Base-by-base conservation (phyloP, 2,113 vertebrate genomes). In the Sialia sialis region DNA sequence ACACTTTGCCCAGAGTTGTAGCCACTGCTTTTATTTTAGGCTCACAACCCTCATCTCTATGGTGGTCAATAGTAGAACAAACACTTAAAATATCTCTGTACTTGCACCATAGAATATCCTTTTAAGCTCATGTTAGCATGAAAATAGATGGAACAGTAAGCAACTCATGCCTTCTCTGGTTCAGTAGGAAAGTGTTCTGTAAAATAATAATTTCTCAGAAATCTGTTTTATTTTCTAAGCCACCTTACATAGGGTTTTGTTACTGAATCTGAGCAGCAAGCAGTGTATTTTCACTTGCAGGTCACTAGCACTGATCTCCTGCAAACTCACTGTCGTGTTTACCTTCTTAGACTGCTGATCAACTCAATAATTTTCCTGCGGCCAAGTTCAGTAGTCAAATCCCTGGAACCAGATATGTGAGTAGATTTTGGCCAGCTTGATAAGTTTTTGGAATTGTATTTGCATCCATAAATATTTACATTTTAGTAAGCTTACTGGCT, bases 181-280 rank as follows among this genome's bases (percentile, higher is more conserved):
- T 80, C 8, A 30, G 21, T 20, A 69, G 18, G 34, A 78, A 67
- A 30, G 3, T 1, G 0, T 54, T 64, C 13, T 64, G 52, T 48
- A 48, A 75, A 9, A 62, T 8, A 49, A 11, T 41, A 1, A 66
- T 59, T 36, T 21, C 25, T 78, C 52, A 74, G 7, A 41, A 66
- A 38, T 36, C n/a, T 59, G 2, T 34, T 91, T 73, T 8, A 6
- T 69, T 90, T 19, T 80, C 30, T 34, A 46, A 86, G 13, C 3
- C 6, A 23, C 8, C 10, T 77, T 13, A 30, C 1, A 0, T 44
- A 34, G 4, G 5, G 4, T 52, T 66, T 41, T 26, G 21, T 32
- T 68, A 6, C 52, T 56, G 36, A 82, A 36, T 36, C 38, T 67
- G 22, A 46, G 17, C 7, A 59, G 27, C 39, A 58, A 59, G 27